Conservation (phyloP, 2,888 invertebrate species). For the Pyrochroa serraticornis region DNA sequence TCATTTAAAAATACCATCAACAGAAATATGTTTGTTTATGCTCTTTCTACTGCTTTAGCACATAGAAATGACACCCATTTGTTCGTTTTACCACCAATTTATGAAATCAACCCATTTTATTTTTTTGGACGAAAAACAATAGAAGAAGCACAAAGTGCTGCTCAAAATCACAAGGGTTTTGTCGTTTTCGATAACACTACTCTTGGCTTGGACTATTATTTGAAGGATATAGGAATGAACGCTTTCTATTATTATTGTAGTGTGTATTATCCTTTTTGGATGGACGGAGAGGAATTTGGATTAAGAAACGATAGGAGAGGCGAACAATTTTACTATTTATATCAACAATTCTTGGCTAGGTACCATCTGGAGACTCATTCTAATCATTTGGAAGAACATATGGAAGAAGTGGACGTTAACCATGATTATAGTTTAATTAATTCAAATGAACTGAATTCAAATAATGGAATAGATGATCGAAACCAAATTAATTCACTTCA, state of each 20-base stretch:
- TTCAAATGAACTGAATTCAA: too few relatives aligned
- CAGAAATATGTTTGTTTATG: slow-evolving; percentile 71
- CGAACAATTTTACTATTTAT: slow-evolving; percentile 67
- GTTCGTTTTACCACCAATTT: slow-evolving; percentile 70
- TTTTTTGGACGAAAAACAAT: slow-evolving; percentile 72
- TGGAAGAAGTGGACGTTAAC: too few relatives aligned
- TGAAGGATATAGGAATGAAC: slow-evolving; percentile 74
- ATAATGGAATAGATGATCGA: too few relatives aligned
- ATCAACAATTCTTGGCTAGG: slow-evolving; percentile 71
- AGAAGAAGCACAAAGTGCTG: slow-evolving; percentile 66
- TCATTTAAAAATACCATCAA: slow-evolving; percentile 72
- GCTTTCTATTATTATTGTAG: slow-evolving; percentile 67
- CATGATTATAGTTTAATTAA: too few relatives aligned
- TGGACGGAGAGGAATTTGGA: slow-evolving; percentile 59
- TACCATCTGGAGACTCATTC: slow-evolving; percentile 69
- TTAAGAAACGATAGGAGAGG: slow-evolving; percentile 65
- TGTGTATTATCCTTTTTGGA: slow-evolving; percentile 69
- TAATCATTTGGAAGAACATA: too few relatives aligned
- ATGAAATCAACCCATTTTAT: slow-evolving; percentile 74
- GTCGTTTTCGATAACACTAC: slow-evolving; percentile 69
- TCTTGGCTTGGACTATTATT: slow-evolving; percentile 69
- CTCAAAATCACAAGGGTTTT: slow-evolving; percentile 52
- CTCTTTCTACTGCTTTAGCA: slow-evolving; percentile 67
- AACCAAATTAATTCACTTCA: slow-evolving; percentile 63
- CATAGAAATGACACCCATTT: slow-evolving; percentile 68